Evolutionary conservation across 2,113 vertebrate genomes (phyloP).

Genomic region (Elgaria multicarinata): DNA sequence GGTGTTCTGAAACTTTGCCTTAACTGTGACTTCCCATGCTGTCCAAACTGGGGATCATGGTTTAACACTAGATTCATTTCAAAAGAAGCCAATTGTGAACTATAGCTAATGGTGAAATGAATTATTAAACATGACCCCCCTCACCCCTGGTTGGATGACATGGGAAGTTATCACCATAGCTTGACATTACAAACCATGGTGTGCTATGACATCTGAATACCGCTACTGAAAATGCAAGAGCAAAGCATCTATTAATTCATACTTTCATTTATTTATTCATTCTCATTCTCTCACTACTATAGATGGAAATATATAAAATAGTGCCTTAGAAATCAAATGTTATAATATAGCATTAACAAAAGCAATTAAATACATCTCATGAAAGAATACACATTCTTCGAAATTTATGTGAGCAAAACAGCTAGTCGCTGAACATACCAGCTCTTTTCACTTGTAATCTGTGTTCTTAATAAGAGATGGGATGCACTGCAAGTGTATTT

Average conservation of each 20-base stretch:
- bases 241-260: not conserved
- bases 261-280: not conserved
- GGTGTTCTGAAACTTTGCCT: too few species aligned
- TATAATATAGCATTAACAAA: not conserved
- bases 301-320: not conserved
- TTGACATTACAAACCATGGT: not conserved
- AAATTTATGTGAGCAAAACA: not conserved
- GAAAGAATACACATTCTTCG: not conserved
- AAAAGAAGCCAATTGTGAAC: too few species aligned
- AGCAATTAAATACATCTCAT: not conserved
- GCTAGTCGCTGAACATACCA: not conserved
- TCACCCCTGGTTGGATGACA: not conserved
- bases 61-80: too few species aligned
- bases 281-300: not conserved
- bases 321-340: not conserved
- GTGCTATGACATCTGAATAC: not conserved
- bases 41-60: too few species aligned
- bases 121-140: too few species aligned
- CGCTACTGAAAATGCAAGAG: too few species aligned
- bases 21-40: too few species aligned
- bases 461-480: not conserved
- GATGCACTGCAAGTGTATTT: slow-evolving; percentile 9
- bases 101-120: too few species aligned
- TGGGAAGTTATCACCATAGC: too few species aligned
- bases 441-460: not conserved